Conservation (phyloP, 2,797 vertebrate species). For the Poeciliopsis paucimaculata region DNA sequence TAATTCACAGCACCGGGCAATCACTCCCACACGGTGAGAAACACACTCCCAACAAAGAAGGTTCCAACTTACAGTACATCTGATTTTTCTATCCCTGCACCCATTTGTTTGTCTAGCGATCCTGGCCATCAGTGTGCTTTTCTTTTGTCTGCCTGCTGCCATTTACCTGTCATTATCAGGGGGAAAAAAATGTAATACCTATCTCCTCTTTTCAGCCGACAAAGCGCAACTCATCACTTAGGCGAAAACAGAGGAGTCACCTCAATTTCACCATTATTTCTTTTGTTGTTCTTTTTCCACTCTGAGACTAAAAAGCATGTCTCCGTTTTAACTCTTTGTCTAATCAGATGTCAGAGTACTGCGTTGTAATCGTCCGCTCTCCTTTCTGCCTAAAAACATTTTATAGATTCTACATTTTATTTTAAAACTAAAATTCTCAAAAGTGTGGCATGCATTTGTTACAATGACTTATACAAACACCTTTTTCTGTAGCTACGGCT, state of each 20-base stretch:
- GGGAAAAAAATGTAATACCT: constrained; percentile 63
- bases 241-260: constrained; percentile 34
- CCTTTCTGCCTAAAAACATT: constrained; percentile 63
- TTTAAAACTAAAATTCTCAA: background rate
- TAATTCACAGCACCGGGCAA: constrained; percentile 54
- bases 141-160: constrained; percentile 63
- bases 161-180: constrained; percentile 73
- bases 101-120: constrained; percentile 68
- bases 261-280: constrained; percentile 56
- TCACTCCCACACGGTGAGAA: constrained; percentile 50
- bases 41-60: constrained; percentile 47
- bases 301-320: constrained; percentile 49
- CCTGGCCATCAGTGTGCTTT: constrained; percentile 66
- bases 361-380: constrained; percentile 52
- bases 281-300: constrained; percentile 51
- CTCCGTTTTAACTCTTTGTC: constrained; percentile 51
- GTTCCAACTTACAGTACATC: constrained; percentile 63
- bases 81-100: constrained; percentile 64
- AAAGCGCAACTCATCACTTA: constrained; percentile 60
- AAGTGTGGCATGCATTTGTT: background rate
- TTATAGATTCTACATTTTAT: background rate
- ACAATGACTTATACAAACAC: background rate
- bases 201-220: constrained; percentile 55
- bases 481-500: background rate
- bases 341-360: constrained; percentile 60